Conservation (phyloP, 2,888 invertebrate genomes). For the Drosophila parthenogenetica region DNA sequence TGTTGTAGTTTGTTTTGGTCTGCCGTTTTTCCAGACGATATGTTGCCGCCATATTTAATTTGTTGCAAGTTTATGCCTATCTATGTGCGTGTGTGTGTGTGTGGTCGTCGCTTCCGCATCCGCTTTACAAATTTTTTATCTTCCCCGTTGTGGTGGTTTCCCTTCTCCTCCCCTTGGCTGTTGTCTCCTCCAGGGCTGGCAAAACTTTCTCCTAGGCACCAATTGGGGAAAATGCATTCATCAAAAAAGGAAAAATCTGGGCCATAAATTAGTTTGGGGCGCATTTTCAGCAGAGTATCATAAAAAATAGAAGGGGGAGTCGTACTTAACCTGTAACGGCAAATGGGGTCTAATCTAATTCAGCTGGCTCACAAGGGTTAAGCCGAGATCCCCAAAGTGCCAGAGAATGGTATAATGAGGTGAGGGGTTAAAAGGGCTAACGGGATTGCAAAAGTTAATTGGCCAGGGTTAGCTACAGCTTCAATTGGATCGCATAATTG, state of each 20-base stretch:
- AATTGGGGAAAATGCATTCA: conserved; percentile 59
- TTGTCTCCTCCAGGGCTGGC: conserved; percentile 8
- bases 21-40: conserved; percentile 77
- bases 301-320: conserved; percentile 41
- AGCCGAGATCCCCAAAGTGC: conserved; percentile 25
- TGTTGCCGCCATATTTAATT: conserved; percentile 78
- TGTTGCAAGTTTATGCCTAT: conserved; percentile 62
- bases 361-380: conserved; percentile 59
- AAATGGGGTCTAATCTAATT: conserved; percentile 70
- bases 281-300: conserved; percentile 45
- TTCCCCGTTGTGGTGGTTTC: conserved; percentile 40
- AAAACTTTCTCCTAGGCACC: conserved; percentile 55
- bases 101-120: conserved; percentile 60
- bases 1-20: conserved; percentile 66
- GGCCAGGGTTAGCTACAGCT: conserved; percentile 27
- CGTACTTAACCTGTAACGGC: conserved; percentile 30
- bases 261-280: conserved; percentile 68
- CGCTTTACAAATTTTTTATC: conserved; percentile 54
- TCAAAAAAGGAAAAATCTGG: conserved; percentile 57
- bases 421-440: conserved; percentile 32
- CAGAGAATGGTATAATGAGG: conserved; percentile 37
- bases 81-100: conserved; percentile 11
- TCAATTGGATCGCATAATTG: conserved; percentile 44
- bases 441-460: conserved; percentile 41
- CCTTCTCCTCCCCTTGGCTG: too few species aligned